A percentile compares a stretch with the other conserved stretches of the same genome.
Evolutionary conservation across 2,113 vertebrate genomes (phyloP).

Genomic region (Herpailurus yagouaroundi): DNA sequence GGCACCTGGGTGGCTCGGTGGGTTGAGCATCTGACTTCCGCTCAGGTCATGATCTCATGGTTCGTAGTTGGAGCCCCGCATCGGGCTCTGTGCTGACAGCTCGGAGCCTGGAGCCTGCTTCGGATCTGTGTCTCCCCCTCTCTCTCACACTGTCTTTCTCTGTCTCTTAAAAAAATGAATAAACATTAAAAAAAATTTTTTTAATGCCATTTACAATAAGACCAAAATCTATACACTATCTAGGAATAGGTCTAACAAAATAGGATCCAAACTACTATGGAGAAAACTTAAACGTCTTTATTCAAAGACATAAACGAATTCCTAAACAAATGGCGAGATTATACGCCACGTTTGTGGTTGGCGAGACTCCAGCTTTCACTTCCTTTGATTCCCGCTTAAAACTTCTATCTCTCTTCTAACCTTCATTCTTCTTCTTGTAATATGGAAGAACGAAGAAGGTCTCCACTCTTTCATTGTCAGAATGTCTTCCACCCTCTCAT

Average conservation of each 20-base stretch:
- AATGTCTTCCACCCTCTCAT: neutral
- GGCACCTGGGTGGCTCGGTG: no score
- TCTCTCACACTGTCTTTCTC: no score
- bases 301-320: neutral
- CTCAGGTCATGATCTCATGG: no score
- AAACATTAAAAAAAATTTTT: no score
- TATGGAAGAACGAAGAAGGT: neutral
- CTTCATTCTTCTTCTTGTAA: neutral
- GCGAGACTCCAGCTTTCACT: neutral
- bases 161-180: no score
- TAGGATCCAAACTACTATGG: neutral
- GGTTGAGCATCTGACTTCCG: no score
- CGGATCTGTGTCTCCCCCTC: no score
- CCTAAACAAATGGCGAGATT: neutral
- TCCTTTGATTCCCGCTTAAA: neutral
- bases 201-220: neutral
- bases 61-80: no score
- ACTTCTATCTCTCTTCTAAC: neutral
- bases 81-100: no score
- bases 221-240: neutral
- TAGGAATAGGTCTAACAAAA: neutral
- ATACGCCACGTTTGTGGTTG: neutral
- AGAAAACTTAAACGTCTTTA: neutral
- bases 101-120: no score
- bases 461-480: neutral